A percentile compares a stretch with the other conserved stretches of the same genome.
Conservation (phyloP, 2,888 invertebrate genomes). For the Agonopterix heracliana region DNA sequence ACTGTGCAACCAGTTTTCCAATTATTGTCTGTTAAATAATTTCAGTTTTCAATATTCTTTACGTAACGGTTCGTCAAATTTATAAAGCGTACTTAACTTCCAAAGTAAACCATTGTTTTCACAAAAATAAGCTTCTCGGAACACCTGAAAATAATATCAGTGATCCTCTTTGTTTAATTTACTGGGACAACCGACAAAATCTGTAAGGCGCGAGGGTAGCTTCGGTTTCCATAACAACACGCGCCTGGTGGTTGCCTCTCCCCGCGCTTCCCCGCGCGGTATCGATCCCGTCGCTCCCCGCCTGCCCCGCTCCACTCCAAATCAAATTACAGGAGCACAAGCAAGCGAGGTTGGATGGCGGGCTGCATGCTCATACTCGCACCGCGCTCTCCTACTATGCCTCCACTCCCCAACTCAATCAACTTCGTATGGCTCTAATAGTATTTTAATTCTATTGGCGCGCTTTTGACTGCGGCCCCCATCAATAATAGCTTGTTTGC, state of each 20-base stretch:
- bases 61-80: too few relatives aligned
- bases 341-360: conserved; percentile 13
- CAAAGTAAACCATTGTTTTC: neutral
- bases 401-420: conserved; percentile 43
- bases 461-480: conserved; percentile 58
- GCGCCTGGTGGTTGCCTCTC: conserved; percentile 46
- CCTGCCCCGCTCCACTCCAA: conserved; percentile 53
- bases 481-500: conserved; percentile 57
- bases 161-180: conserved; percentile 70
- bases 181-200: conserved; percentile 68
- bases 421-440: conserved; percentile 70
- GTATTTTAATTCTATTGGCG: conserved; percentile 73
- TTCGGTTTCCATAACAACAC: conserved; percentile 71
- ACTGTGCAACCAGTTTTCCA: too few relatives aligned
- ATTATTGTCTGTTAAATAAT: too few relatives aligned
- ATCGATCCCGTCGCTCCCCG: conserved; percentile 42
- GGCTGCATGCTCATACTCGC: conserved; percentile 23
- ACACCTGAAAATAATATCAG: conserved; percentile 52
- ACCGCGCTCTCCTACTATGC: conserved; percentile 8
- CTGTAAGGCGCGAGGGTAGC: conserved; percentile 67
- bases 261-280: conserved; percentile 27
- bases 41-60: too few relatives aligned
- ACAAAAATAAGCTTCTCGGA: conserved; percentile 1
- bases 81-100: neutral
- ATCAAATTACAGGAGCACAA: conserved; percentile 68